A percentile compares a stretch with the other conserved stretches of the same genome.
phyloP scores from a whole-genome alignment of 1,140 invertebrate genomes.

The Drosophila setifemur region DNA sequence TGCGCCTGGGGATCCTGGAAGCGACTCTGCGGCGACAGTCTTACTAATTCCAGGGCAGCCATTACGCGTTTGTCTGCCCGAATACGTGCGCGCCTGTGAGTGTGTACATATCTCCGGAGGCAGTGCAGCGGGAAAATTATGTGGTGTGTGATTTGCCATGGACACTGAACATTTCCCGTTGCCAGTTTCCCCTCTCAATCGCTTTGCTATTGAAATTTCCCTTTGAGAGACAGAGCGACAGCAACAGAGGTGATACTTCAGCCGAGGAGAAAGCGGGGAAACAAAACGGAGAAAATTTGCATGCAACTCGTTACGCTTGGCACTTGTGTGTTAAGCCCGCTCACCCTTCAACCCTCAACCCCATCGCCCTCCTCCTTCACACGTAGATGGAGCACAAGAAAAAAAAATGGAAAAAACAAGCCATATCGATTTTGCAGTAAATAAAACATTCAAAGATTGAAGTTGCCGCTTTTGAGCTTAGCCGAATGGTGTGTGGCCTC shows the following conservation, averaged over 20 bases:
- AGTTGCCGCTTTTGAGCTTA: slow-evolving; percentile 79
- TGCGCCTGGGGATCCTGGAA: slow-evolving; percentile 62
- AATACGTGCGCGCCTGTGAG: neutral
- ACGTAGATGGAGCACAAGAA: slow-evolving; percentile 13
- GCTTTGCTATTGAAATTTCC: slow-evolving; percentile 52
- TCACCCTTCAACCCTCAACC: slow-evolving; percentile 20
- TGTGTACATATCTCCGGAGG: slow-evolving; percentile 39
- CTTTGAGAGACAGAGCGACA: slow-evolving; percentile 22
- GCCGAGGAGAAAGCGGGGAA: slow-evolving; percentile 19
- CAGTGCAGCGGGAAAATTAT: slow-evolving; percentile 76
- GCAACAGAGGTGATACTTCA: slow-evolving; percentile 57
- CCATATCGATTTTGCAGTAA: slow-evolving; percentile 79
- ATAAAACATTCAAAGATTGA: slow-evolving; percentile 80
- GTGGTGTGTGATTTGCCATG: slow-evolving; percentile 77
- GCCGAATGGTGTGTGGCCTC: slow-evolving; percentile 77
- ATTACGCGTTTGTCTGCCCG: slow-evolving; percentile 22
- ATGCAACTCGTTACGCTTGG: slow-evolving; percentile 77
- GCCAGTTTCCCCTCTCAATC: neutral
- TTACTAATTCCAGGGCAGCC: slow-evolving; percentile 67
- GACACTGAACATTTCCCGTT: slow-evolving; percentile 43
- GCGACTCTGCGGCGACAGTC: slow-evolving; percentile 38
- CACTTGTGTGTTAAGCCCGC: slow-evolving; percentile 73
- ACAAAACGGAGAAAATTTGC: slow-evolving; percentile 63
- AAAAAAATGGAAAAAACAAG: slow-evolving; percentile 14
- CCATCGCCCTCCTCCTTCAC: slow-evolving; percentile 1